Conservation (phyloP, 2,797 vertebrate genomes). For the Halcyon leucocephala region DNA sequence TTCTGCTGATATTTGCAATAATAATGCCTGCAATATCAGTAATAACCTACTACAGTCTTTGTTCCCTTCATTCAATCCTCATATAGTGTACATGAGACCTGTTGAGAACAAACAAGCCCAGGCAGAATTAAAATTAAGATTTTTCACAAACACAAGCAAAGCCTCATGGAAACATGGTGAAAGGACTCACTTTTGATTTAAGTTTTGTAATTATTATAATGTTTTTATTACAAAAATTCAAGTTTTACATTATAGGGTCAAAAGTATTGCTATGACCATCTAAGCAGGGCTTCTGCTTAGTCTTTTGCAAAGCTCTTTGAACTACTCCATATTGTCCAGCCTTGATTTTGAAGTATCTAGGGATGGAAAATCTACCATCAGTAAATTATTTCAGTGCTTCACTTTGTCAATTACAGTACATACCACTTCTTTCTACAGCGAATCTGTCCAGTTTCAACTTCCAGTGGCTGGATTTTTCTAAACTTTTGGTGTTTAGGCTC, state of each 20-base stretch:
- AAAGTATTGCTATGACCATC: not conserved
- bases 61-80: conserved; percentile 74
- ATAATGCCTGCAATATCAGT: conserved; percentile 75
- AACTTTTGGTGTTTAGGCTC: not conserved
- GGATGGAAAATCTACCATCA: not conserved
- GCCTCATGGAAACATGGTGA: conserved; percentile 23
- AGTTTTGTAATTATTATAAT: not conserved
- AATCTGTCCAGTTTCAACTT: not conserved
- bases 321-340: not conserved
- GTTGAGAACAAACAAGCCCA: conserved; percentile 76
- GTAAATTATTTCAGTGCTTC: not conserved
- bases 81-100: conserved; percentile 70
- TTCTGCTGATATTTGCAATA: conserved; percentile 80
- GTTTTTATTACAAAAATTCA: not conserved
- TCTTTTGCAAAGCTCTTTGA: not conserved
- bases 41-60: conserved; percentile 72
- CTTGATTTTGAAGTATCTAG: not conserved
- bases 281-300: not conserved
- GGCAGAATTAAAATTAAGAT: conserved; percentile 55
- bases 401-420: not conserved
- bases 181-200: not conserved
- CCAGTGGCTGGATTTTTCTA: not conserved
- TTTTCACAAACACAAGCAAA: not conserved
- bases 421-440: not conserved
- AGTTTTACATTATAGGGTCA: not conserved